Conservation (phyloP, 1,140 invertebrate species). For the Elymnias hypermnestra region DNA sequence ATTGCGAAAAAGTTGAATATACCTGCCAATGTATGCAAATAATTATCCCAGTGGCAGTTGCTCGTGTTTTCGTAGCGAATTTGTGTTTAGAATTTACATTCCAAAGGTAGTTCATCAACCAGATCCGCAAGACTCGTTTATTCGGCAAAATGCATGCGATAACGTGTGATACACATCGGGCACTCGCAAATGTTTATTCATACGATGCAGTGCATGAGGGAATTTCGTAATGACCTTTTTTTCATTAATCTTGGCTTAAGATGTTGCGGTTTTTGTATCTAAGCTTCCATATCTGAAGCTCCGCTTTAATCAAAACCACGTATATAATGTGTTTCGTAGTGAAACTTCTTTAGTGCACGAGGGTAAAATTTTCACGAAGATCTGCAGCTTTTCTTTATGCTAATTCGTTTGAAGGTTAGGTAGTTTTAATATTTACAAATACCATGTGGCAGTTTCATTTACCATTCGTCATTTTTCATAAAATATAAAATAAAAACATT, state of each 20-base stretch:
- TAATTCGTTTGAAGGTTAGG: no score
- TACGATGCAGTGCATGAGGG: constrained; percentile 29
- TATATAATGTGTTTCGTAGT: neutral
- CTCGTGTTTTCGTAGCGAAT: neutral
- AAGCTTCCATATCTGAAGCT: neutral
- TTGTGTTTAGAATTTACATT: constrained; percentile 33
- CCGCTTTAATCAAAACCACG: constrained; percentile 1
- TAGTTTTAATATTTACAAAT: no score
- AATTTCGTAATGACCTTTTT: constrained; percentile 26
- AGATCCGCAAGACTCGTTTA: constrained; percentile 33
- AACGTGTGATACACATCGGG: constrained; percentile 33
- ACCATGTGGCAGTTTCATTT: no score
- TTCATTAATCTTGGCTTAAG: neutral
- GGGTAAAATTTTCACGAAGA: no score
- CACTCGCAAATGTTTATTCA: constrained; percentile 38
- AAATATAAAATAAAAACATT: no score
- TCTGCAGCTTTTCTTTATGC: no score
- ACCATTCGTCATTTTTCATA: no score
- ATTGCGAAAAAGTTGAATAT: no score
- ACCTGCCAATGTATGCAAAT: neutral
- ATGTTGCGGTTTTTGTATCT: neutral
- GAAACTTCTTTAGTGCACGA: no score
- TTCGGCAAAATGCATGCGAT: constrained; percentile 40
- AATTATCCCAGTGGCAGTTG: neutral
- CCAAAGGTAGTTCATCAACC: constrained; percentile 20